Evolutionary conservation across 2,797 vertebrate species (phyloP), one percentile per base, ranked within the genome.

Genomic region (Vipera ursinii): DNA sequence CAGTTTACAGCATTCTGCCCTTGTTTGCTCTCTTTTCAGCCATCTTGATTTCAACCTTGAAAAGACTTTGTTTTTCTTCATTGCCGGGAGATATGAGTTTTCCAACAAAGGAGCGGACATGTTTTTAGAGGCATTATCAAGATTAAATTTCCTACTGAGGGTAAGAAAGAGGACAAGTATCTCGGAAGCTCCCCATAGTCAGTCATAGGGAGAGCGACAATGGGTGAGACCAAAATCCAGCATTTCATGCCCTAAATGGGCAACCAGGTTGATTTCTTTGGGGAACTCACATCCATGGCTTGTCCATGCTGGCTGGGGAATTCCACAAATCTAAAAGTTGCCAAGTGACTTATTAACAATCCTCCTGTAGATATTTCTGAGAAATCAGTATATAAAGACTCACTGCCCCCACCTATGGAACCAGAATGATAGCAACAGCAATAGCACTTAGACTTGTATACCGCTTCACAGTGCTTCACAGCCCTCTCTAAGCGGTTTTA

Each of bases 51-150:
- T 99, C 92, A 98, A 97, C 96, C 98, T 99, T 93, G 99, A 99
- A 22, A 99, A 99, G 96, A 99, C 99, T 0, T 98, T 99, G 38
- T 99, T 98, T 96, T 98, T 99, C 97, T 99, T 99, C 97, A 99
- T 99, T 53, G 99, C 99, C 24, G 99, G 99, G 38, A 98, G 99
- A 88, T 99, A 99, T 0, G 99, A 99, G 94, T 99, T 99, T 97
- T 98, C 99, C 85, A 99, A 99, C 97, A 99, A 99, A 96, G 99
- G 99, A 94, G 99, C 99, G 0, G 99, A 99, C 95, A 98, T 99
- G 94, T 99, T 99, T 96, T 96, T 99, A 14, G 99, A 99, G 95
- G 98, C 99, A 1, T 97, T 99, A 94, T 99, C 99, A 96, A 98
- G 99, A 96, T 97, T 99, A 69, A 99, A 99, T 96, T 99, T 99